Conservation (phyloP, 2,888 invertebrate genomes). For the Dryadula phaetusa region DNA sequence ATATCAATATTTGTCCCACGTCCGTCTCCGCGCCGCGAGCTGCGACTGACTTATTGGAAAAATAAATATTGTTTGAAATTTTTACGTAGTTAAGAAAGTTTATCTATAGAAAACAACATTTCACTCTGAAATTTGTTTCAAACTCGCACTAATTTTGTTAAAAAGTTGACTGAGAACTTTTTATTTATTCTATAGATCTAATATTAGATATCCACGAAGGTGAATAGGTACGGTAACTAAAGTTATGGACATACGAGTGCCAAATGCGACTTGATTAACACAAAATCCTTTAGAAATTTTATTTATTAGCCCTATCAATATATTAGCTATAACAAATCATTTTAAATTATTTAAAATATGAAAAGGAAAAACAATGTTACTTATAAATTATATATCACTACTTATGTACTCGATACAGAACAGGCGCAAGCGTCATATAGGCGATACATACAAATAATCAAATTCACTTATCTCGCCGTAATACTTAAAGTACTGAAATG, state of each 20-base stretch:
- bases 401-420: no score
- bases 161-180: neutral
- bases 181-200: neutral
- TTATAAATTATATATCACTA: no score
- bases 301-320: no score
- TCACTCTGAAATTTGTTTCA: neutral
- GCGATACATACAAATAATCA: neutral
- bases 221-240: no score
- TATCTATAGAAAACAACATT: neutral
- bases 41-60: conserved; percentile 22
- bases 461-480: neutral
- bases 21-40: conserved; percentile 20
- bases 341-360: no score
- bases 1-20: conserved; percentile 31
- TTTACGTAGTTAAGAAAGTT: neutral
- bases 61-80: conserved; percentile 13
- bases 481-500: conserved; percentile 6
- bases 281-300: no score
- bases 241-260: neutral
- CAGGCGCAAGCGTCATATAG: no score
- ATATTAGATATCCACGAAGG: no score
- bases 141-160: neutral
- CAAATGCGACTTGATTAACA: no score
- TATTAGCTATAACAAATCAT: no score
- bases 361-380: no score